Evolutionary conservation across 2,888 invertebrate genomes (phyloP), one percentile per base, ranked within the genome.

Genomic region (Harpalus rubripes): DNA sequence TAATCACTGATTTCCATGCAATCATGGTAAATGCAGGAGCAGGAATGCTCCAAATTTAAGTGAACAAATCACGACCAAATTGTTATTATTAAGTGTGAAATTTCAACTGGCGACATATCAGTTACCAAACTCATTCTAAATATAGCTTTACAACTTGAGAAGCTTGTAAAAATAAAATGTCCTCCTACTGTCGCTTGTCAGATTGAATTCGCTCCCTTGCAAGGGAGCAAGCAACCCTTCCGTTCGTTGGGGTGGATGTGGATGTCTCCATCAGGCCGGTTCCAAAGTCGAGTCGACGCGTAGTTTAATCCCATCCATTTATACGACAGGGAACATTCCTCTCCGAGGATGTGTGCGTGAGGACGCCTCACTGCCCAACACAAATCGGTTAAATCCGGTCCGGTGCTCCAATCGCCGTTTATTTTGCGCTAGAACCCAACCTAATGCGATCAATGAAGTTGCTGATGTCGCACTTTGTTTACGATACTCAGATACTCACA

Each of bases 271-370:
- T 82, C 68, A 82, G 68, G 41, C 44, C 65, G 52, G 72, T 72
- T 68, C 32, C 56, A 18, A 65, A 65, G 81, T 65, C 81, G 79
- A 79, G 44, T 65, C 65, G 81, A 65, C 65, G 81, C 72, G 82
- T 72, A 65, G 68, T 82, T 82, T 72, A 82, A 82, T 82, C 68
- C 72, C 72, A 82, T 82, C 82, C 63, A 80, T 59, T 63, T 80
- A 80, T 63, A 80, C 63, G 63, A 80, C 63, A 63, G 59, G 32
- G 26, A 58, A 63, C 61, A 63, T 80, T 80, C 80, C 63, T 80
- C 63, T 80, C 44, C 18, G 7, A 15, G 58, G 56, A 26, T 58
- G 76, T 76, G 52, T 18, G 26, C 12, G 76, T 52, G 44, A 74
- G 18, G 56, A 58, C 81, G 44, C 81, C 41, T 80, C 80, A 61